Conservation (phyloP, 2,797 vertebrate genomes). For the Rhynchotus rufescens region DNA sequence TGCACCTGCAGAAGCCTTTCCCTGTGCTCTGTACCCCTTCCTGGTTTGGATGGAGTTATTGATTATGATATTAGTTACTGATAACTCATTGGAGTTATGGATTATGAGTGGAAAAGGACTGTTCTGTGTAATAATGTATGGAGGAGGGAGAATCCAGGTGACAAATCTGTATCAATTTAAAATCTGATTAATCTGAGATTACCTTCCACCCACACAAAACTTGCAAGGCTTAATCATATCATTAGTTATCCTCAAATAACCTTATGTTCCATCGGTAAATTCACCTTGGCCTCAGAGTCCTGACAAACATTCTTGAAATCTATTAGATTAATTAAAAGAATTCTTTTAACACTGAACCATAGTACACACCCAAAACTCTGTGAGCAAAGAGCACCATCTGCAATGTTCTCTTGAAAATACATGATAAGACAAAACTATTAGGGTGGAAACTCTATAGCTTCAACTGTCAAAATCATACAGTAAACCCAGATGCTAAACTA, state of each 20-base stretch:
- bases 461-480: conserved; percentile 49
- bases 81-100: background rate
- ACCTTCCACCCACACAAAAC: background rate
- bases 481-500: conserved; percentile 74
- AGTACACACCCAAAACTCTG: conserved; percentile 23
- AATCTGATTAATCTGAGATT: background rate
- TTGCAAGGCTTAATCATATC: background rate
- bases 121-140: background rate
- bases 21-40: background rate
- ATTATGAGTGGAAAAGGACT: background rate
- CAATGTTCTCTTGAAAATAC: conserved; percentile 58
- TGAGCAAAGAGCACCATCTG: conserved; percentile 66
- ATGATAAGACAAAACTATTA: conserved; percentile 51
- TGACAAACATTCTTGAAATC: background rate
- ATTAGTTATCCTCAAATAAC: background rate
- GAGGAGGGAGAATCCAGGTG: background rate
- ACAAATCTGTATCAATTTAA: background rate
- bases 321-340: background rate
- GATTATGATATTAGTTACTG: too few species aligned
- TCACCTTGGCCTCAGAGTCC: background rate
- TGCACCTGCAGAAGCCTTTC: background rate
- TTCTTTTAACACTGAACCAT: conserved; percentile 26
- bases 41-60: too few species aligned
- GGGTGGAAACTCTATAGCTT: conserved; percentile 39
- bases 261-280: background rate